These are phyloP conservation scores for Hylyphantes graminicola DNA, from an alignment of 1,140 invertebrate genomes.

Conservation along the genomic window DNA sequence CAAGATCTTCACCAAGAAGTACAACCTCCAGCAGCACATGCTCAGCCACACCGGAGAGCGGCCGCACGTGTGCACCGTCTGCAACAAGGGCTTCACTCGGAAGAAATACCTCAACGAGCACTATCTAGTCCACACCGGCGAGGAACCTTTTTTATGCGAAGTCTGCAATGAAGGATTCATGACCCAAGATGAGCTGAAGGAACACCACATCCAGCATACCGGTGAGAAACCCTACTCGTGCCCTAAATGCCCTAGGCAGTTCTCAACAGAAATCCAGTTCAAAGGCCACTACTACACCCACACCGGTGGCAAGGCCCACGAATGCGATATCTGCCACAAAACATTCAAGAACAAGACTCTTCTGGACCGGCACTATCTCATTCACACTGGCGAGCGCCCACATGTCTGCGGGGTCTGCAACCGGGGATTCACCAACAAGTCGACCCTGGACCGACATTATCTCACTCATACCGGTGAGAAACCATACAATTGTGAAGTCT, in stretches of 20 bases:
- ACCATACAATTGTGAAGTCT: constrained; percentile 42
- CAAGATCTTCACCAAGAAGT: constrained; percentile 45
- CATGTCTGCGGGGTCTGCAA: constrained; percentile 40
- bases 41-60: constrained; percentile 48
- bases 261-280: constrained; percentile 20
- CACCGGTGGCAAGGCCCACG: constrained; percentile 30
- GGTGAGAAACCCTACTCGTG: constrained; percentile 40
- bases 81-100: constrained; percentile 44
- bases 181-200: constrained; percentile 22
- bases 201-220: constrained; percentile 21
- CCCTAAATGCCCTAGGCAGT: constrained; percentile 35
- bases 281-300: constrained; percentile 47
- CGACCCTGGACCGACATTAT: constrained; percentile 44
- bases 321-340: constrained; percentile 46
- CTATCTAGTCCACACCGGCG: constrained; percentile 41
- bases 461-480: constrained; percentile 47
- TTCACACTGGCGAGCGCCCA: constrained; percentile 46
- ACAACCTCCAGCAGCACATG: constrained; percentile 39
- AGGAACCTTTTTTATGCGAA: constrained; percentile 64
- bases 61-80: constrained; percentile 39
- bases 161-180: constrained; percentile 66
- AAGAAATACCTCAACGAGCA: constrained; percentile 45
- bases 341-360: constrained; percentile 39
- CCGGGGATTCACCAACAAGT: constrained; percentile 40
- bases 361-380: constrained; percentile 37